Evolutionary conservation across 2,888 invertebrate species (phyloP).

Genomic region (Cyclophora punctaria): DNA sequence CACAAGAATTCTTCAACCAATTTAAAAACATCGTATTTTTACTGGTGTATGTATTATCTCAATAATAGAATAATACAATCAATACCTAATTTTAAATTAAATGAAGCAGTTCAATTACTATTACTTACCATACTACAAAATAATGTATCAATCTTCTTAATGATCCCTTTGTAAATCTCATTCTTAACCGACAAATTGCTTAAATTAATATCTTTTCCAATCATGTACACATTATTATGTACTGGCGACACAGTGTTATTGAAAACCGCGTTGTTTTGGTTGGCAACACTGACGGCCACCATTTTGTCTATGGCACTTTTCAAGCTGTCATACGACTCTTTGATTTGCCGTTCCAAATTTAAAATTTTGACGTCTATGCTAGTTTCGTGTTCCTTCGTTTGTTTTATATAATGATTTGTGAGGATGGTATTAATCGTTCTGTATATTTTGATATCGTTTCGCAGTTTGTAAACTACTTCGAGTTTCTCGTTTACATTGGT

Average conservation of each 20-base stretch:
- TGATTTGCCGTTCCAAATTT: slow-evolving; percentile 50
- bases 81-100: no score
- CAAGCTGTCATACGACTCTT: slow-evolving; percentile 51
- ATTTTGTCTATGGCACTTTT: slow-evolving; percentile 45
- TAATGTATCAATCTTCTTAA: slow-evolving; percentile 61
- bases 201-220: slow-evolving; percentile 50
- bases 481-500: slow-evolving; percentile 62
- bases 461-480: slow-evolving; percentile 55
- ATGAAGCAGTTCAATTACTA: background rate
- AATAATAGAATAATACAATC: no score
- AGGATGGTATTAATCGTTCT: slow-evolving; percentile 63
- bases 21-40: no score
- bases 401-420: slow-evolving; percentile 64
- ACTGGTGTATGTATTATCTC: no score
- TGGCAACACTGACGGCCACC: slow-evolving; percentile 39
- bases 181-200: slow-evolving; percentile 49
- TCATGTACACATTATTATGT: slow-evolving; percentile 52
- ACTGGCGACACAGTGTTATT: slow-evolving; percentile 39
- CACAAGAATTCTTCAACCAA: no score
- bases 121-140: slow-evolving; percentile 66
- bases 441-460: slow-evolving; percentile 67
- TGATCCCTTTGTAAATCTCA: slow-evolving; percentile 61
- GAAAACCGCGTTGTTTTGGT: slow-evolving; percentile 26
- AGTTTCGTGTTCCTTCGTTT: slow-evolving; percentile 55
- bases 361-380: slow-evolving; percentile 51